Evolutionary conservation across 2,888 invertebrate genomes (phyloP), one percentile per base, ranked within the genome.

Genomic region (Oscheius onirici): DNA sequence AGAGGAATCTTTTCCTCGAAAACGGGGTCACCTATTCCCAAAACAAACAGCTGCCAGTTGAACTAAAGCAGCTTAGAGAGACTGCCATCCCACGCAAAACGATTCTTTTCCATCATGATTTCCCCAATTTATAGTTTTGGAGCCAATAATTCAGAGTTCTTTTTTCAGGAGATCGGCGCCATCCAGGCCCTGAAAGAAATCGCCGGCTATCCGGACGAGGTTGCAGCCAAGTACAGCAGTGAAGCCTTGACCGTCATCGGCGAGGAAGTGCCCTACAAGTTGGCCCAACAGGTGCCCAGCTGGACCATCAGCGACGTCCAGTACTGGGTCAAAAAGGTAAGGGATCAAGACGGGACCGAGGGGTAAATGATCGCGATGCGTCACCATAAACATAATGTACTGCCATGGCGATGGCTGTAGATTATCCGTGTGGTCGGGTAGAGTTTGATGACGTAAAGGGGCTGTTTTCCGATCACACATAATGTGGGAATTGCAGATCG

Each of bases 291-390:
- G 89, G 97, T 97, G 49, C 97, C 97, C 0, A 91, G 97, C 8
- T 99, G 99, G 99, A 95, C 95, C 0, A 92, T 92, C 22, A 94
- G 94, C 88, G 97, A 99, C 88, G 97, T 99, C 0, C 91, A 93
- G 82, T 95, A 97, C 89, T 99, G 97, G 97, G 95, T 99, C 0
- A 95, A 94, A 88, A 97, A 97, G 91, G 89, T 90, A 41, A 40
- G 71, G 97, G 97, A 95, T 99, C 0, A 95, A 94, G 88, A 97
- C 97, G 91, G 89, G 89, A 41, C 24, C 70, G 55, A n/a, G n/a
- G n/a, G n/a, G n/a, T n/a, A n/a, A n/a, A n/a, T n/a, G n/a, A 28
- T 24, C 55, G 22, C 15, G 8, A 24, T 26, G 26, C 55, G 55
- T 55, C 55, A 55, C 28, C 8, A 26, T 15, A 1, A 28, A 40